Evolutionary conservation across 2,888 invertebrate species (phyloP), one percentile per base, ranked within the genome.

Genomic region (Cataglyphis livida): DNA sequence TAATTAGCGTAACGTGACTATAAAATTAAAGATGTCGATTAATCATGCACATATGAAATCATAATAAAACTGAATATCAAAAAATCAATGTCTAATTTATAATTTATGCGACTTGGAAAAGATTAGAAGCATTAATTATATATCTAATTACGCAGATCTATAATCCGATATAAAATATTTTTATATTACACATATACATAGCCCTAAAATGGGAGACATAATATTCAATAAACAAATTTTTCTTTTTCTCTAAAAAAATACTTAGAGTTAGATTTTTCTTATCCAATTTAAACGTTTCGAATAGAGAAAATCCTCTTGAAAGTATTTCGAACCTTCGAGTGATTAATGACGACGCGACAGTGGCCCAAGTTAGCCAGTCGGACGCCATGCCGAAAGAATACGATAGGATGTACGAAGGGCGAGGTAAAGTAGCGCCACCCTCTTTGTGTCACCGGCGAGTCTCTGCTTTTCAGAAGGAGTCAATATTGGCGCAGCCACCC

Each of bases 401-500:
- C 68, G 82, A 21, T 51, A 76, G 82, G 78, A 85, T 85, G 84
- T 86, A 85, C 82, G 88, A 89, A 89, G 84, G 85, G 85, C 84
- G 81, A 81, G 84, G 87, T 85, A 87, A 86, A 85, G 86, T 89
- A 91, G 91, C 88, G 89, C 91, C 93, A 92, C 92, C 92, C 92
- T 92, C 87, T 84, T 82, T 84, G 57, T 79, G 86, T 91, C 90
- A 87, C 86, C 86, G 81, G 57, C 64, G 84, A 86, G 84, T 88
- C 88, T 90, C 90, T 87, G 91, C 89, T 92, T 91, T 91, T 92
- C 90, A 89, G 87, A 86, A 86, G 92, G 93, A 93, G 94, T 94
- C 93, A 94, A 94, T 94, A 94, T 94, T 94, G 93, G 93, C 92
- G 91, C 91, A 94, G 93, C 93, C 93, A 93, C 91, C 92, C 92